phyloP scores from a whole-genome alignment of 2,113 vertebrate species.

The Brachypodius melanocephalos region DNA sequence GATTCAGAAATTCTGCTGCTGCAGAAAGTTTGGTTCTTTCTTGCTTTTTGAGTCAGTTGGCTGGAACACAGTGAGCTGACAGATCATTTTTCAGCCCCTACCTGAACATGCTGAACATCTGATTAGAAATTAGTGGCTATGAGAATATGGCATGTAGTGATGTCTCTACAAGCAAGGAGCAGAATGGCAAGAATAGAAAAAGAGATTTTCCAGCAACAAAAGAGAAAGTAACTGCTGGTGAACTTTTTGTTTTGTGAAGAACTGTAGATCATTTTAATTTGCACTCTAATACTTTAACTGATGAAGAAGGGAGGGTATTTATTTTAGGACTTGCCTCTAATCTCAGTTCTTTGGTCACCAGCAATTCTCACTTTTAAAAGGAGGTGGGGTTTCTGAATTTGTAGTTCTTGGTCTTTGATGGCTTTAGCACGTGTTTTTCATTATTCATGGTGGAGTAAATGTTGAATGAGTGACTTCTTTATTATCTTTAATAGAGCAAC shows the following conservation, averaged over 20 bases:
- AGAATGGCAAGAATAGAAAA: neutral
- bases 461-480: neutral
- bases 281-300: neutral
- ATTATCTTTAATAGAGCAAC: neutral
- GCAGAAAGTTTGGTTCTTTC: neutral
- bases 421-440: fast-evolving
- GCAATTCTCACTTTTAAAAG: neutral
- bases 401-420: neutral
- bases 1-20: neutral
- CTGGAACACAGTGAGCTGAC: neutral
- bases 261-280: neutral
- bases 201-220: neutral
- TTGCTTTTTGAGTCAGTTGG: neutral
- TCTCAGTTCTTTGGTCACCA: neutral
- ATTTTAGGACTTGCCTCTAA: neutral
- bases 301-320: neutral
- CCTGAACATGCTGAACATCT: neutral
- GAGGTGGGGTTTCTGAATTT: neutral
- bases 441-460: neutral
- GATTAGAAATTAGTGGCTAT: neutral
- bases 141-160: neutral
- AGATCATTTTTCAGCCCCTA: neutral
- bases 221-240: neutral
- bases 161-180: neutral
- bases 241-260: neutral